Percentiles rank a stretch among this genome's conserved stretches.
Conservation (phyloP, 2,113 vertebrate genomes). For the Scortum barcoo region DNA sequence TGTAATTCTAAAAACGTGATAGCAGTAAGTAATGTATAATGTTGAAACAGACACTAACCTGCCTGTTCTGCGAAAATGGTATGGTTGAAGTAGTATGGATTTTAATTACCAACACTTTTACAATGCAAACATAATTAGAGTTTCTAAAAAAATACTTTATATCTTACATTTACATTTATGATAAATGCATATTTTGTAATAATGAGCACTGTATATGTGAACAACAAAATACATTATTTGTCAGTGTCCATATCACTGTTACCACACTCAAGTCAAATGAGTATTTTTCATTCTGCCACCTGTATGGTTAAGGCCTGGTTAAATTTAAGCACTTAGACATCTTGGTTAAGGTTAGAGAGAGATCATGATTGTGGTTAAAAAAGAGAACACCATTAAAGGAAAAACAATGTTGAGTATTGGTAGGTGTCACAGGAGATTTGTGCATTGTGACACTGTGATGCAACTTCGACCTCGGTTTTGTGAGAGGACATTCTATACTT, state of each 20-base stretch:
- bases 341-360: neutral
- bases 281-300: neutral
- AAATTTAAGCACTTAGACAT: neutral
- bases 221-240: neutral
- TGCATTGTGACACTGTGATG: neutral
- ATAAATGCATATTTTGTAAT: neutral
- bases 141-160: neutral
- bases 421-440: no score
- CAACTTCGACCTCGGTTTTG: neutral
- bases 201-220: neutral
- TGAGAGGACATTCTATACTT: neutral
- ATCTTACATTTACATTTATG: neutral
- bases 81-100: no score
- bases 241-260: neutral
- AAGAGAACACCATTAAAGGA: no score
- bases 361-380: neutral
- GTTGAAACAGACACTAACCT: constrained; percentile 4
- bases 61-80: no score
- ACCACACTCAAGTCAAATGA: neutral
- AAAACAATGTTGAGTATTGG: neutral
- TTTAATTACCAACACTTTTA: neutral
- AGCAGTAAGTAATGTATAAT: neutral
- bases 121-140: neutral
- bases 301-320: neutral
- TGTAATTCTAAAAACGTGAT: neutral